Conservation (phyloP, 2,888 invertebrate genomes). For the Ceraclea dissimilis region DNA sequence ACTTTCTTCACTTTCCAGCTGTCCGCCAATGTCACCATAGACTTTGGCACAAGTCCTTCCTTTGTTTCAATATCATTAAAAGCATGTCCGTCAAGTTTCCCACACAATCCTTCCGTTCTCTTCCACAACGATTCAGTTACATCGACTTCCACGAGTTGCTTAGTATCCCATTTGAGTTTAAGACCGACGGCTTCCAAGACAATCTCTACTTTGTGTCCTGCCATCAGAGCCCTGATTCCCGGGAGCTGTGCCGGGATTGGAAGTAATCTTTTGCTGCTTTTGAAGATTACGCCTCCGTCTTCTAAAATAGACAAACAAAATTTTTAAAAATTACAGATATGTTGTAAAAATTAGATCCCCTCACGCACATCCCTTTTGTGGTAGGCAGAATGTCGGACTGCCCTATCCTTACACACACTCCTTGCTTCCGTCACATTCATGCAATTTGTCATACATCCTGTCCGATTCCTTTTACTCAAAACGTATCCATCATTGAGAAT, state of each 20-base stretch:
- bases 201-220: conserved; percentile 61
- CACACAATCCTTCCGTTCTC: conserved; percentile 76
- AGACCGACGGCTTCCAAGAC: conserved; percentile 60
- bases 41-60: conserved; percentile 46
- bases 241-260: conserved; percentile 67
- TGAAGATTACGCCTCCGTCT: conserved; percentile 48
- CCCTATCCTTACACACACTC: too few species aligned
- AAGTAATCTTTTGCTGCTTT: conserved; percentile 46
- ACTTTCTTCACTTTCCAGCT: conserved; percentile 54
- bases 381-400: too few species aligned
- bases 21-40: conserved; percentile 45
- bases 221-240: conserved; percentile 65
- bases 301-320: conserved; percentile 34
- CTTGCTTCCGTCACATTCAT: neutral
- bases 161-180: conserved; percentile 70
- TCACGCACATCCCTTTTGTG: too few species aligned
- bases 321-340: too few species aligned
- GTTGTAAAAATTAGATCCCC: too few species aligned
- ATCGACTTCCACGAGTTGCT: conserved; percentile 60
- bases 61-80: conserved; percentile 61
- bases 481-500: too few species aligned
- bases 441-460: too few species aligned
- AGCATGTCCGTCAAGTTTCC: conserved; percentile 62
- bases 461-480: too few species aligned
- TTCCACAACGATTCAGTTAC: conserved; percentile 66